A percentile compares a stretch with the other conserved stretches of the same genome.
These are phyloP conservation scores for Drosophila hydei DNA, from an alignment of 1,140 invertebrate genomes.

Conservation along the genomic window DNA sequence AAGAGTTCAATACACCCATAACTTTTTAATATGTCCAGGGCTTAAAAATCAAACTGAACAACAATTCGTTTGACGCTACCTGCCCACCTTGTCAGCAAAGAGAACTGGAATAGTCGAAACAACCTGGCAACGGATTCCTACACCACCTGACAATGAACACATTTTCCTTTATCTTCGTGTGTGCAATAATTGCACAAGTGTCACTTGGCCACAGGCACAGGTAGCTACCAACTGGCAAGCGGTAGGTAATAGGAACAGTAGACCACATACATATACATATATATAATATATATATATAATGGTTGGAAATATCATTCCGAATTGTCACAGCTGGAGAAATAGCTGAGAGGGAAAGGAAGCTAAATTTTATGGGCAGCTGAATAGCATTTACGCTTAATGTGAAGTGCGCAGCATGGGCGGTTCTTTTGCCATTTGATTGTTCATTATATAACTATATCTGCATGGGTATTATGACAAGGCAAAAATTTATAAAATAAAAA, in stretches of 20 bases:
- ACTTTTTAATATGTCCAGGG: background rate
- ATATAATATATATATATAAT: background rate
- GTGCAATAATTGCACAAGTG: conserved; percentile 76
- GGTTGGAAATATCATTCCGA: conserved; percentile 42
- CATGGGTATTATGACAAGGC: too few species aligned
- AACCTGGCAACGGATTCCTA: conserved; percentile 36
- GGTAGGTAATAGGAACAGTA: conserved; percentile 14
- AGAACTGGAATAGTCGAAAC: conserved; percentile 17
- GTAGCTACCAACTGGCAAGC: conserved; percentile 15
- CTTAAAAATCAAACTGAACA: conserved; percentile 10
- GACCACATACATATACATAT: background rate
- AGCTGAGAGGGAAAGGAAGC: background rate
- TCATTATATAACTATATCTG: conserved; percentile 35
- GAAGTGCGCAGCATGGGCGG: conserved; percentile 34
- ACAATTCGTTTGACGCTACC: conserved; percentile 53
- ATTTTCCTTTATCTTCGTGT: conserved; percentile 6
- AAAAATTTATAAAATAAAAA: too few species aligned
- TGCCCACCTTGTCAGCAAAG: conserved; percentile 20
- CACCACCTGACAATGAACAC: conserved; percentile 49
- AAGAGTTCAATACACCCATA: too few species aligned
- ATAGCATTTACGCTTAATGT: background rate
- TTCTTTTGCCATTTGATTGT: conserved; percentile 11
- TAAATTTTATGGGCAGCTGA: conserved; percentile 6
- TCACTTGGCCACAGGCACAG: conserved; percentile 49
- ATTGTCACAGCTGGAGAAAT: conserved; percentile 39